Percentiles rank a stretch among this genome's conserved stretches.
These are phyloP conservation scores for Petrolisthes manimaculis DNA, from an alignment of 2,888 invertebrate genomes.

Conservation along the genomic window DNA sequence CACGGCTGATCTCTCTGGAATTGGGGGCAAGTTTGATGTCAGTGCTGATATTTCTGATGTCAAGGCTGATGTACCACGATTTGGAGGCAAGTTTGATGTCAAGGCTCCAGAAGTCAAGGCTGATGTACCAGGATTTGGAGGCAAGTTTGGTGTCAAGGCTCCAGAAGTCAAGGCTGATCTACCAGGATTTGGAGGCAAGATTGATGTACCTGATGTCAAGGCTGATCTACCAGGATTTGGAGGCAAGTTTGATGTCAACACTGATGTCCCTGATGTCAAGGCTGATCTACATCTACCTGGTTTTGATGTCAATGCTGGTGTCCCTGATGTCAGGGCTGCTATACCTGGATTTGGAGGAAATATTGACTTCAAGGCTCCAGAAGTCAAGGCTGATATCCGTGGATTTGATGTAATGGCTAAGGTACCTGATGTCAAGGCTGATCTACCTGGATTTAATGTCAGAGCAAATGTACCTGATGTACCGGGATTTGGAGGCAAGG, in stretches of 20 bases:
- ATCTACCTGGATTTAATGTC: slow-evolving; percentile 25
- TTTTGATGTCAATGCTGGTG: background rate
- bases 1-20: slow-evolving; percentile 17
- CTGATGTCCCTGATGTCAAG: background rate
- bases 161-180: slow-evolving; percentile 12
- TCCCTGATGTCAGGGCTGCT: slow-evolving; percentile 16
- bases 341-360: slow-evolving; percentile 17
- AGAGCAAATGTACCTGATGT: slow-evolving; percentile 22
- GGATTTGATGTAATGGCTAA: slow-evolving; percentile 4
- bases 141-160: slow-evolving; percentile 1
- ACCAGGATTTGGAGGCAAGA: background rate
- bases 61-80: background rate
- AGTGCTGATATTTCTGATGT: slow-evolving; percentile 10
- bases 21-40: slow-evolving; percentile 15
- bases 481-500: background rate
- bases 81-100: background rate
- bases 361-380: background rate
- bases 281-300: slow-evolving; percentile 13
- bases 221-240: slow-evolving; percentile 24
- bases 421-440: slow-evolving; percentile 12
- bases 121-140: background rate
- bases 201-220: slow-evolving; percentile 10
- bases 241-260: slow-evolving; percentile 3
- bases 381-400: slow-evolving; percentile 11
- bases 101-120: slow-evolving; percentile 12